Conservation (phyloP, 2,797 vertebrate species). For the Arremon aurantiirostris region DNA sequence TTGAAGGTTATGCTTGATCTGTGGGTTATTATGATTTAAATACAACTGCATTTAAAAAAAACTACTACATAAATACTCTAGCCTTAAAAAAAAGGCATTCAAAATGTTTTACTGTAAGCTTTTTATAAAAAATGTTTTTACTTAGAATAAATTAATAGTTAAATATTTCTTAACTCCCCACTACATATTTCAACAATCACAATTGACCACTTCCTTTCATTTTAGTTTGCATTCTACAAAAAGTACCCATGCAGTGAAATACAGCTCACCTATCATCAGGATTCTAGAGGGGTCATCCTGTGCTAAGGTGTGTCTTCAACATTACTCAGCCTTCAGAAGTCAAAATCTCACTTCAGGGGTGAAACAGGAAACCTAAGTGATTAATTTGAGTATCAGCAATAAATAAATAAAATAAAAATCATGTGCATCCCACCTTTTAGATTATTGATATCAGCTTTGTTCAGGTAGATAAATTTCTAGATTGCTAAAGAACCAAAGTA, state of each 20-base stretch:
- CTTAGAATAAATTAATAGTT: background rate
- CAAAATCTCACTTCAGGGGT: background rate
- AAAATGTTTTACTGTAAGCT: background rate
- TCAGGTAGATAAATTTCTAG: no score
- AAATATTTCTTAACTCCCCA: background rate
- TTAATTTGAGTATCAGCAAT: background rate
- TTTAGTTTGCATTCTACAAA: background rate
- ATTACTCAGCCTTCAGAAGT: background rate
- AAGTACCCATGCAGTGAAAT: background rate
- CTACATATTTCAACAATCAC: background rate
- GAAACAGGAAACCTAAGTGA: background rate
- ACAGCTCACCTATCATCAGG: background rate
- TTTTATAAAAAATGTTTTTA: background rate
- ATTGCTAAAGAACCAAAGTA: background rate
- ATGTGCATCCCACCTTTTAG: background rate
- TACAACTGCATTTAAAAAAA: background rate
- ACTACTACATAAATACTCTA: background rate
- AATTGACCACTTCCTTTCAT: rapidly evolving
- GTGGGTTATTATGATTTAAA: background rate
- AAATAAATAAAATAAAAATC: background rate
- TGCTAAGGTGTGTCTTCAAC: background rate
- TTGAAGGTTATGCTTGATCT: background rate
- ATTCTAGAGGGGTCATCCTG: background rate
- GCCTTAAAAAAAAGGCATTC: background rate
- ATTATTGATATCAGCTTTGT: background rate